phyloP scores from a whole-genome alignment of 2,888 invertebrate species.

The Myathropa florea region DNA sequence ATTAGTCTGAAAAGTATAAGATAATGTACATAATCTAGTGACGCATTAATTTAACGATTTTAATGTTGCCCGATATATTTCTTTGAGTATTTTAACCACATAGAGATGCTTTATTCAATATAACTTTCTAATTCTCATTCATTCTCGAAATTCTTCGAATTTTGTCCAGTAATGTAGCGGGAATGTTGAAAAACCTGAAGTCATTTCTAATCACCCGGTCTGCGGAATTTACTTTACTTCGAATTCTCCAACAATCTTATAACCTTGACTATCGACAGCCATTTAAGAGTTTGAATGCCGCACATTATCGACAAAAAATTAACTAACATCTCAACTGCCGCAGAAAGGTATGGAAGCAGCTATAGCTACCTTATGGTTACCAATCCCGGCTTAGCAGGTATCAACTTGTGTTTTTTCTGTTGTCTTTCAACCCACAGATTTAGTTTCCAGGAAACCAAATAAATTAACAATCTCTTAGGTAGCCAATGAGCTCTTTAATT shows the following conservation, averaged over 20 bases:
- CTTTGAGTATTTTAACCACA: too few species aligned
- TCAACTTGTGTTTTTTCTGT: not conserved
- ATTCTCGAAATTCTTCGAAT: too few species aligned
- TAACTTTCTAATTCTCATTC: too few species aligned
- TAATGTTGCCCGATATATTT: too few species aligned
- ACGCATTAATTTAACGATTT: too few species aligned
- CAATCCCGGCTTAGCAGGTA: not conserved
- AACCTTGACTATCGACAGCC: not conserved
- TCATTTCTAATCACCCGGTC: not conserved
- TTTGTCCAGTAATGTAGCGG: too few species aligned
- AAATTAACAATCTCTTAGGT: conserved; percentile 22
- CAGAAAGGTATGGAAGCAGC: not conserved
- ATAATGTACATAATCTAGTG: too few species aligned
- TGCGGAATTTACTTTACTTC: not conserved
- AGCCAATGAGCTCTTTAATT: conserved; percentile 29
- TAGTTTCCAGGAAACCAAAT: conserved; percentile 41
- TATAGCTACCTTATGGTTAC: not conserved
- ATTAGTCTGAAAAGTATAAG: too few species aligned
- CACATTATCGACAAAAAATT: conserved; percentile 18
- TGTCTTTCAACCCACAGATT: conserved; percentile 14
- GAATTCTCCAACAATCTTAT: not conserved
- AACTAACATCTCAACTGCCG: conserved; percentile 25
- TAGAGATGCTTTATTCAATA: too few species aligned
- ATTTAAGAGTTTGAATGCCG: not conserved
- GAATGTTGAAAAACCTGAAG: not conserved